A percentile compares a stretch with the other conserved stretches of the same genome.
phyloP scores from a whole-genome alignment of 2,888 invertebrate species.

The Agriotes lineatus region DNA sequence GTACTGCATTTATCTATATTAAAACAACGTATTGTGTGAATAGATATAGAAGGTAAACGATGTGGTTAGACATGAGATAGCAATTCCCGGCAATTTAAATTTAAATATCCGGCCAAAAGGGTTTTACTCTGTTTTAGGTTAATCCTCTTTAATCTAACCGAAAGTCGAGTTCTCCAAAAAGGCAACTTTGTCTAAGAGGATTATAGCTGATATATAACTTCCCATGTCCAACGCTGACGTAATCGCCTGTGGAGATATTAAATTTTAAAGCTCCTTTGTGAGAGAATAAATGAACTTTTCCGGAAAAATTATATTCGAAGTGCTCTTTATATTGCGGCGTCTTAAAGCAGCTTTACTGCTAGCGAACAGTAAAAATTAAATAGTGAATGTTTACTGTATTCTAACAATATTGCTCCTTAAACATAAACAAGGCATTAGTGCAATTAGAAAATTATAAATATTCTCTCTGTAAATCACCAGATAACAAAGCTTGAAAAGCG shows the following conservation, averaged over 20 bases:
- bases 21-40: slow-evolving; percentile 29
- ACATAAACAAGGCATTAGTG: too few relatives aligned
- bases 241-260: slow-evolving; percentile 59
- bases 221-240: slow-evolving; percentile 57
- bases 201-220: slow-evolving; percentile 63
- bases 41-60: slow-evolving; percentile 31
- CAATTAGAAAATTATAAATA: too few relatives aligned
- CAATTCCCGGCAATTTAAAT: slow-evolving; percentile 53
- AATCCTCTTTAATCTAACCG: slow-evolving; percentile 60
- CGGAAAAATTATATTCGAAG: slow-evolving; percentile 13
- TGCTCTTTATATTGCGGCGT: background rate
- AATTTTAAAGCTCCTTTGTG: slow-evolving; percentile 53
- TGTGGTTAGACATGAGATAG: slow-evolving; percentile 31
- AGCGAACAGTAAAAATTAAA: too few relatives aligned
- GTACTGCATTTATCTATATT: slow-evolving; percentile 1
- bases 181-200: slow-evolving; percentile 63
- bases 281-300: slow-evolving; percentile 23
- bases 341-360: too few relatives aligned
- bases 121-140: slow-evolving; percentile 56
- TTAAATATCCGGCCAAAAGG: slow-evolving; percentile 55
- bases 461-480: too few relatives aligned
- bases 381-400: too few relatives aligned
- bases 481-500: too few relatives aligned
- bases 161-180: slow-evolving; percentile 61
- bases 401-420: too few relatives aligned